These are phyloP conservation scores for Ascaphus truei DNA, from an alignment of 2,113 vertebrate species.

Conservation along the genomic window DNA sequence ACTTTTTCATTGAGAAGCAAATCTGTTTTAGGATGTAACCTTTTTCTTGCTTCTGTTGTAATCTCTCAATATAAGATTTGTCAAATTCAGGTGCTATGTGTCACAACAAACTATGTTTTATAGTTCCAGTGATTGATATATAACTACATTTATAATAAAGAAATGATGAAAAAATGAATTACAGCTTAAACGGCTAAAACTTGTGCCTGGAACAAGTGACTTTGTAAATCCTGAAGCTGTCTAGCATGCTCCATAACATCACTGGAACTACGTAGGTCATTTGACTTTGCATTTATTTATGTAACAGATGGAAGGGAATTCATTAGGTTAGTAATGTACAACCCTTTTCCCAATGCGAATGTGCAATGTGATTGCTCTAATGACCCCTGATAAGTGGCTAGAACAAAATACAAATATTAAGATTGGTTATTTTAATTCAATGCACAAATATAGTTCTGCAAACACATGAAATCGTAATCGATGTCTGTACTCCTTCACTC, in stretches of 20 bases:
- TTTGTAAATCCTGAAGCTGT: background rate
- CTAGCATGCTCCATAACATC: background rate
- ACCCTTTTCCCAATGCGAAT: background rate
- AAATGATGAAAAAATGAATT: constrained; percentile 26
- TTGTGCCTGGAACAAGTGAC: background rate
- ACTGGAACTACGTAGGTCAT: constrained; percentile 4
- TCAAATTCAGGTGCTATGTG: constrained; percentile 9
- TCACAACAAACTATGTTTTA: constrained; percentile 20
- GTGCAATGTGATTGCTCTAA: background rate
- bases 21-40: constrained; percentile 28
- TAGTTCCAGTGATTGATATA: constrained; percentile 14
- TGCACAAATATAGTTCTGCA: no score
- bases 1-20: constrained; percentile 4
- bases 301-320: background rate
- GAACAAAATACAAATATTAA: background rate
- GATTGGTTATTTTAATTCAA: background rate
- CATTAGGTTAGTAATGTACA: background rate
- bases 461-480: no score
- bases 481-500: no score
- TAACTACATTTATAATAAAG: constrained; percentile 29
- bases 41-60: constrained; percentile 17
- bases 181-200: constrained; percentile 23
- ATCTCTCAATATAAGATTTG: constrained; percentile 21
- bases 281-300: constrained; percentile 9
- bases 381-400: background rate